These are phyloP conservation scores for Tapera naevia DNA, from an alignment of 2,797 vertebrate species.

Conservation along the genomic window DNA sequence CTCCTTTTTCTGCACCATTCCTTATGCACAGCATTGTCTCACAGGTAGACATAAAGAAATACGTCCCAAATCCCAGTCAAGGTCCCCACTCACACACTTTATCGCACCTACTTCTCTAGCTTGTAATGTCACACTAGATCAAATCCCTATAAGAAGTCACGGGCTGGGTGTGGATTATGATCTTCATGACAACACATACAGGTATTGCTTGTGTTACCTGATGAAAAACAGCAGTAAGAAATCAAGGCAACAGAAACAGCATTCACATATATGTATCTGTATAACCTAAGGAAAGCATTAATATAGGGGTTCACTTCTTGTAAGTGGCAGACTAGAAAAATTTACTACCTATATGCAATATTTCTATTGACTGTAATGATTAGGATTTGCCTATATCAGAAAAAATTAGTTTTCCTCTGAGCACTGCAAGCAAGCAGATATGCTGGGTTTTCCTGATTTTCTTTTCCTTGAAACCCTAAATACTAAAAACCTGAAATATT, in stretches of 20 bases:
- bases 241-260: neutral
- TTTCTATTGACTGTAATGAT: neutral
- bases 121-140: neutral
- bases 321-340: neutral
- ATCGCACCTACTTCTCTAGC: neutral
- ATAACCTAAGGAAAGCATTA: neutral
- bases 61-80: neutral
- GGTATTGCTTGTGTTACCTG: neutral
- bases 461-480: neutral
- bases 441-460: neutral
- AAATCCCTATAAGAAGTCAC: neutral
- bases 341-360: neutral
- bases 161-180: neutral
- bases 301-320: neutral
- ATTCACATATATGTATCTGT: neutral
- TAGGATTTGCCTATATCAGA: neutral
- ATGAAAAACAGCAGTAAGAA: neutral
- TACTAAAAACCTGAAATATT: neutral
- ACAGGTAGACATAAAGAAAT: neutral
- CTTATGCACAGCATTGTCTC: neutral
- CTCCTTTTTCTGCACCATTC: neutral
- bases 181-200: neutral
- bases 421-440: neutral
- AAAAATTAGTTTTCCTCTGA: neutral
- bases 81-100: fast-evolving